Evolutionary conservation across 2,888 invertebrate genomes (phyloP).

Genomic region (Dryomyza anilis): DNA sequence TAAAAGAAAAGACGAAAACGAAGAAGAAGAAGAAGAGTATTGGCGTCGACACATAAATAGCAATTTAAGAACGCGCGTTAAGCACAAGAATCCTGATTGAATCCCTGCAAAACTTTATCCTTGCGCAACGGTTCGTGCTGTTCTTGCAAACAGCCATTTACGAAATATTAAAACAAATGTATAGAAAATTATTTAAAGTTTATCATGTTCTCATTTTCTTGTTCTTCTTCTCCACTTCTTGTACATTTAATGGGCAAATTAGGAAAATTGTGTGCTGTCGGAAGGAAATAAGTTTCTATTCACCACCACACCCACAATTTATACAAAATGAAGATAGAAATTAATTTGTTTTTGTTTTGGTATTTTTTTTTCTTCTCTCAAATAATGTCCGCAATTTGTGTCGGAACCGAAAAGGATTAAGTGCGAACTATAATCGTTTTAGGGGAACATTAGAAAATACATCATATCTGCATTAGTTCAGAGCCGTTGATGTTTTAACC

Average conservation of each 20-base stretch:
- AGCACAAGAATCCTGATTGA: slow-evolving; percentile 11
- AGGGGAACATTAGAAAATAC: too few species aligned
- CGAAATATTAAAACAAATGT: slow-evolving; percentile 2
- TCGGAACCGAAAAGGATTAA: too few species aligned
- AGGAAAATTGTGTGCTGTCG: too few species aligned
- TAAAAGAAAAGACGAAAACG: background rate
- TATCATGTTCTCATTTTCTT: background rate
- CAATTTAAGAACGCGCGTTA: slow-evolving; percentile 3
- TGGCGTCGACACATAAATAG: background rate
- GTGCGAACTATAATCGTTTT: too few species aligned
- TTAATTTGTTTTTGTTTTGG: background rate
- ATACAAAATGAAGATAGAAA: background rate
- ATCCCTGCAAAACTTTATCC: slow-evolving; percentile 10
- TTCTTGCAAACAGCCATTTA: background rate
- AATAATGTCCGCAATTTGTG: too few species aligned
- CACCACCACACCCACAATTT: too few species aligned
- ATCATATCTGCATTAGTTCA: too few species aligned
- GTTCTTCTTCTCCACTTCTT: background rate
- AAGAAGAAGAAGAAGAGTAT: background rate
- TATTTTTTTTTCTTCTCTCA: background rate
- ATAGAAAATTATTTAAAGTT: slow-evolving; percentile 16
- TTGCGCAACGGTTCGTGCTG: background rate
- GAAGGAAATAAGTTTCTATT: too few species aligned
- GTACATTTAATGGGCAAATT: too few species aligned
- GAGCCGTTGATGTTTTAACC: too few species aligned